Conservation (phyloP, 2,888 invertebrate genomes). For the Zygothrica quintamaculata region DNA sequence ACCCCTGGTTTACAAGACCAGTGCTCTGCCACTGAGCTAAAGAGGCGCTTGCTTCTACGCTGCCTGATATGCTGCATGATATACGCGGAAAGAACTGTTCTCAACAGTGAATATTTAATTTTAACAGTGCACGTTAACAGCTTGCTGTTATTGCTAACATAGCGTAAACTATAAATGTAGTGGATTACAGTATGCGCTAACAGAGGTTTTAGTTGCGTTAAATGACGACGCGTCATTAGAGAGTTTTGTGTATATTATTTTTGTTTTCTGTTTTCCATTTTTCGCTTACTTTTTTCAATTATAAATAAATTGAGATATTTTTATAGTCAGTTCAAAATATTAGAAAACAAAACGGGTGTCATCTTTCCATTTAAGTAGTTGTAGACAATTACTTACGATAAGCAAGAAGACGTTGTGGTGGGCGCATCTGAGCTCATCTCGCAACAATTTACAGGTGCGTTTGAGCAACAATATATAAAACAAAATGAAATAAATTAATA, state of each 20-base stretch:
- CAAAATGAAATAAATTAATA: slow-evolving; percentile 31
- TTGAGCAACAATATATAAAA: slow-evolving; percentile 17
- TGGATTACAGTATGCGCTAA: no score
- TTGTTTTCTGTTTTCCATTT: no score
- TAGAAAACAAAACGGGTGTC: slow-evolving; percentile 61
- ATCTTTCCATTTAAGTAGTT: slow-evolving; percentile 72
- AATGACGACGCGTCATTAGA: slow-evolving; percentile 37
- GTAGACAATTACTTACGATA: slow-evolving; percentile 57
- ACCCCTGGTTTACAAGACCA: slow-evolving; percentile 96
- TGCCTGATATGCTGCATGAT: slow-evolving; percentile 43
- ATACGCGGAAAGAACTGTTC: slow-evolving; percentile 58
- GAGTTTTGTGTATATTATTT: slow-evolving; percentile 4
- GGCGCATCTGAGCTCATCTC: slow-evolving; percentile 74
- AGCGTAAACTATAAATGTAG: no score
- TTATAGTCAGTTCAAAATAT: slow-evolving; percentile 15
- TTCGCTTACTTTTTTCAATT: no score
- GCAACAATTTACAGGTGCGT: slow-evolving; percentile 66
- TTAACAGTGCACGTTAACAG: slow-evolving; percentile 36
- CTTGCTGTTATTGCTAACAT: slow-evolving; percentile 10
- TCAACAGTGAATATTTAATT: slow-evolving; percentile 28
- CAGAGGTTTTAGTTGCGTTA: slow-evolving; percentile 37
- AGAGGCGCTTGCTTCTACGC: slow-evolving; percentile 86
- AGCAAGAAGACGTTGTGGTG: slow-evolving; percentile 42
- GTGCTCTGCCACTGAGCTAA: slow-evolving; percentile 96
- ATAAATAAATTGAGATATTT: no score